Base-by-base conservation (phyloP, 2,888 invertebrate species). In the Apomyelois bistriatella region DNA sequence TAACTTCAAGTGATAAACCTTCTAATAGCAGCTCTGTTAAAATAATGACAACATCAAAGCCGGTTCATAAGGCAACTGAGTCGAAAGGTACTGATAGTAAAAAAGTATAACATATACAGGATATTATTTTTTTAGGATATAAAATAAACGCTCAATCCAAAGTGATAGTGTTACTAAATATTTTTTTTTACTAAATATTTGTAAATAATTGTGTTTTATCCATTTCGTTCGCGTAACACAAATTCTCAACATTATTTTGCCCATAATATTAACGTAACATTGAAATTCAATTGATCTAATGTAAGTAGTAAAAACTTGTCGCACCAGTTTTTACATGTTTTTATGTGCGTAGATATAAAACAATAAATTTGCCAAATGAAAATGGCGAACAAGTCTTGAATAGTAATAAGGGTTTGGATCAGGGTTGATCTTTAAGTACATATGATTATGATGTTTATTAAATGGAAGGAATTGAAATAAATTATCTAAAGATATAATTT, bases 111-210 rank as follows among this genome's bases (percentile, higher is more conserved):
- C 65, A 62, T 57, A 66, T 58, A 40, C 48, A 55, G 53, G 46
- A 49, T 48, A 48, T 59, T 37, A 42, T 49, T 46, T 57, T 53
- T 56, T 59, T 72, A 73, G 65, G 56, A 65, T 60, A 59, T 64
- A 59, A 66, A 72, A 56, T 65, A 64, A 61, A 62, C 58, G 79
- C 79, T 79, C 79, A 79, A 79, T 64, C 66, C 66, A 70, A 73
- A 67, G 70, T 68, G 69, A 69, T 79, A 76, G 55, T 62, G 59
- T 62, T 58, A 58, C 58, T 63, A 40, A 13, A 22, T 3, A 22
- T 42, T 36, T 16, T 8, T 5, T 28, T 28, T 3, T 28, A 3
- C 7, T 32, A 15, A 9, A 10, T 13, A 32, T 10, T 38, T 28
- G 30, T 37, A 28, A 28, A 32, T 41, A 15, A 40, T 32, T 30